Conservation (phyloP, 23 tunicate species). For the Styela clava region DNA sequence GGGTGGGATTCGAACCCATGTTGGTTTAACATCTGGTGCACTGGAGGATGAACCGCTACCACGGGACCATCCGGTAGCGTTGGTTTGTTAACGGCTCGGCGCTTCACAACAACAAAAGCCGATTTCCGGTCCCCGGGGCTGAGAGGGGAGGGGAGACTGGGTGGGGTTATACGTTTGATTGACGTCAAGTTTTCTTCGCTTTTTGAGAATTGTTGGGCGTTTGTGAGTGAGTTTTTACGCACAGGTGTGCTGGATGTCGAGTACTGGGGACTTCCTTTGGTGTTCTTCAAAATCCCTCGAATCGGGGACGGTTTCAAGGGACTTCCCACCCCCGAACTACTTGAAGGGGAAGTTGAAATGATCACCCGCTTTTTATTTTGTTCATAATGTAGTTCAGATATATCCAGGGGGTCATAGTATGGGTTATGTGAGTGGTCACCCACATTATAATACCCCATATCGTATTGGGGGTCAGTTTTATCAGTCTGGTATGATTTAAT, state of each 20-base stretch:
- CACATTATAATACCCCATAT: neutral
- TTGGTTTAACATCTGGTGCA: constrained; percentile 2
- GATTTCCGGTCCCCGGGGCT: constrained; percentile 29
- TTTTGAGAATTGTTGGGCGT: constrained; percentile 1
- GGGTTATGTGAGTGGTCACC: neutral
- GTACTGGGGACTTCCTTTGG: neutral
- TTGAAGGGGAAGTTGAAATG: neutral
- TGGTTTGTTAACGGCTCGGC: constrained; percentile 18
- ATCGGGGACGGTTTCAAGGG: constrained; percentile 15
- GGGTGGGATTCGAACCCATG: neutral
- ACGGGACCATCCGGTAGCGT: neutral
- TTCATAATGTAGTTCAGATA: constrained; percentile 6
- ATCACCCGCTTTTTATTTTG: neutral
- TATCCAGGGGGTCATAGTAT: constrained; percentile 73
- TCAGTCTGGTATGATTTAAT: constrained; percentile 16
- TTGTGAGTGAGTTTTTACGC: neutral
- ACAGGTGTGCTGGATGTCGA: constrained; percentile 4
- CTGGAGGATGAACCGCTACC: constrained; percentile 5
- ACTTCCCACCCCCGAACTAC: constrained; percentile 11
- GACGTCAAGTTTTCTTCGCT: constrained; percentile 18
- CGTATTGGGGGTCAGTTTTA: neutral
- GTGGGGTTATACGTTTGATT: constrained; percentile 15
- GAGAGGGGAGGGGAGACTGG: neutral
- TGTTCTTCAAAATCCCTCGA: constrained; percentile 57
- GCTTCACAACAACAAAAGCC: constrained; percentile 69